Conservation (phyloP, 2,888 invertebrate genomes). For the Chymomyza caudatula region DNA sequence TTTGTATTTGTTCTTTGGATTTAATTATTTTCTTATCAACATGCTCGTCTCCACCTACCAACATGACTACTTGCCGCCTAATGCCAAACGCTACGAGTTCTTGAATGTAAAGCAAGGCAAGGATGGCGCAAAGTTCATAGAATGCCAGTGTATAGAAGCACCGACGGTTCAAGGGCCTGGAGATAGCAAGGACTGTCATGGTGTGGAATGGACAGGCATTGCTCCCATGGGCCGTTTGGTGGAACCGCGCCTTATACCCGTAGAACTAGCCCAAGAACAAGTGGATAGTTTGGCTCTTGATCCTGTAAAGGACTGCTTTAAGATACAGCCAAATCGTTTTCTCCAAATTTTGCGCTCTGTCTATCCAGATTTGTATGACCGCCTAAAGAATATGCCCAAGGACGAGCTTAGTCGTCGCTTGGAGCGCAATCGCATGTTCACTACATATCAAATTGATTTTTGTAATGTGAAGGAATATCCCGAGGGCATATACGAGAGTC, state of each 20-base stretch:
- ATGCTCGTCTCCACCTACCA: slow-evolving; percentile 76
- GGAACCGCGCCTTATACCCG: slow-evolving; percentile 73
- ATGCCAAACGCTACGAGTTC: slow-evolving; percentile 70
- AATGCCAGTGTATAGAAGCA: slow-evolving; percentile 65
- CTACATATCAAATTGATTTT: slow-evolving; percentile 82
- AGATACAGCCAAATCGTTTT: slow-evolving; percentile 75
- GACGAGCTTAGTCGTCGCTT: slow-evolving; percentile 79
- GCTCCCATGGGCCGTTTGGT: slow-evolving; percentile 75
- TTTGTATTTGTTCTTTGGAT: background rate
- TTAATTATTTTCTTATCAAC: slow-evolving; percentile 12
- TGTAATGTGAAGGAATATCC: slow-evolving; percentile 76
- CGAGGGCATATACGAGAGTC: slow-evolving; percentile 71
- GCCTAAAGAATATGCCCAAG: slow-evolving; percentile 79
- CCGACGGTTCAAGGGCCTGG: slow-evolving; percentile 53
- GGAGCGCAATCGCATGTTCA: slow-evolving; percentile 80
- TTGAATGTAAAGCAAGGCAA: slow-evolving; percentile 34
- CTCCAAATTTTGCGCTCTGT: slow-evolving; percentile 75
- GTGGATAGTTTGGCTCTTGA: slow-evolving; percentile 51
- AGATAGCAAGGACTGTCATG: slow-evolving; percentile 49
- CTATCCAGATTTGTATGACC: slow-evolving; percentile 81
- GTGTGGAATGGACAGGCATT: slow-evolving; percentile 74
- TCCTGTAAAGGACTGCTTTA: slow-evolving; percentile 61
- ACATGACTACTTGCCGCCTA: slow-evolving; percentile 74
- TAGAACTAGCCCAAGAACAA: slow-evolving; percentile 58
- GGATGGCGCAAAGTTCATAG: slow-evolving; percentile 30